phyloP scores from a whole-genome alignment of 2,113 vertebrate genomes.

The Spea multiplicata region DNA sequence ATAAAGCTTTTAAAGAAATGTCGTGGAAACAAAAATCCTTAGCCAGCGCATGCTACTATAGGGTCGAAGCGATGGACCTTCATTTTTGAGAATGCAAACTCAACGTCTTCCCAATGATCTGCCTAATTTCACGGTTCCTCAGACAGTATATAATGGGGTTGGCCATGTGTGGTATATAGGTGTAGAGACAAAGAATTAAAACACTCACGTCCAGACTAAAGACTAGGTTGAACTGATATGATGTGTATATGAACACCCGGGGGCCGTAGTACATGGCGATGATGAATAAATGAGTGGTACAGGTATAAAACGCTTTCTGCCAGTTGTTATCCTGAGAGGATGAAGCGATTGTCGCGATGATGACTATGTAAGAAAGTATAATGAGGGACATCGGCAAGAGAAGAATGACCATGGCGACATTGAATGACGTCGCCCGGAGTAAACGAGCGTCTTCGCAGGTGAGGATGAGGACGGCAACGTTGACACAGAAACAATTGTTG shows the following conservation, averaged over 20 bases:
- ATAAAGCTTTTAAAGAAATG: no score
- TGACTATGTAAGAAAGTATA: not conserved
- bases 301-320: conserved; percentile 14
- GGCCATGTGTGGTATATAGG: not conserved
- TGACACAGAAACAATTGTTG: conserved; percentile 52
- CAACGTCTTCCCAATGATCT: not conserved
- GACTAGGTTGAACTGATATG: not conserved
- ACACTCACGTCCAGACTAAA: not conserved
- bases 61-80: no score
- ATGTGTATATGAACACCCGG: not conserved
- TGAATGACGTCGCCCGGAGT: not conserved
- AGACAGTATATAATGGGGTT: conserved; percentile 6
- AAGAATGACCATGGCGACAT: not conserved
- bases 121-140: not conserved
- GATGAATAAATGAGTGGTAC: not conserved
- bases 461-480: conserved; percentile 44
- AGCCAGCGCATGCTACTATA: no score
- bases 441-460: conserved; percentile 41
- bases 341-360: not conserved
- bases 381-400: not conserved
- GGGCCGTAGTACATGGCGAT: not conserved
- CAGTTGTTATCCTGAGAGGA: not conserved
- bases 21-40: no score
- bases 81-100: no score
- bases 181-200: not conserved